Base-by-base conservation (phyloP, 2,888 invertebrate species). In the Cheilosia impressa region DNA sequence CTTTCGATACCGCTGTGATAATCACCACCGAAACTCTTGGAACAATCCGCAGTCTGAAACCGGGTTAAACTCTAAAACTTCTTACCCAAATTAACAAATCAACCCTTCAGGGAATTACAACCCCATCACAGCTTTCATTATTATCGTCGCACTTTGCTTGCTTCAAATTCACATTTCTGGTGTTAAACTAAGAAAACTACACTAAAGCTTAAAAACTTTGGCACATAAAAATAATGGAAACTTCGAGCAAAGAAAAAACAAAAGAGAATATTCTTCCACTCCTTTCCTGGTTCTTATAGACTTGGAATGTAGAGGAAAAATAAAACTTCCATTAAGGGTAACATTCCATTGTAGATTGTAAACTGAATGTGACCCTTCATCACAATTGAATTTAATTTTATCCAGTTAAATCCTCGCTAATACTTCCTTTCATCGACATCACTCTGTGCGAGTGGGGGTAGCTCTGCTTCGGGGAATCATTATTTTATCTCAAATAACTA, bases 271-370 rank as follows among this genome's bases (percentile, higher is more conserved):
- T 60, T 60, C 1, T 9, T 57, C 57, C 47, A 17, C 5, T n/a
- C 38, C 38, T 38, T n/a, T 9, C 38, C 38, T 13, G 9, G 3
- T 7, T 17, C 27, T 45, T 22, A 4, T 34, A 41, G 10, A 19
- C 24, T 27, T 27, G 27, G 10, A 2, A 22, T 19, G 50, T 58
- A 71, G 17, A 57, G 50, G 24, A 41, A 47, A 72, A 72, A 62
- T 52, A 52, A 72, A 60, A 53, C 34, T 62, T 72, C 52, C 60
- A 72, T 62, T 62, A 27, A 27, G 50, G 38, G 13, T 45, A 17
- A 24, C 41, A 38, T 43, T 45, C 31, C 45, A 31, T 5, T 34
- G 57, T 34, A 9, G 47, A 45, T 17, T 47, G 17, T 19, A 1
- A 13, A 22, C 2, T 17, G 27, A 27, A 63, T 47, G 45, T 19